phyloP scores from a whole-genome alignment of 30 jellyfish, hydroid and myxozoan species.

The Pelagia noctiluca region DNA sequence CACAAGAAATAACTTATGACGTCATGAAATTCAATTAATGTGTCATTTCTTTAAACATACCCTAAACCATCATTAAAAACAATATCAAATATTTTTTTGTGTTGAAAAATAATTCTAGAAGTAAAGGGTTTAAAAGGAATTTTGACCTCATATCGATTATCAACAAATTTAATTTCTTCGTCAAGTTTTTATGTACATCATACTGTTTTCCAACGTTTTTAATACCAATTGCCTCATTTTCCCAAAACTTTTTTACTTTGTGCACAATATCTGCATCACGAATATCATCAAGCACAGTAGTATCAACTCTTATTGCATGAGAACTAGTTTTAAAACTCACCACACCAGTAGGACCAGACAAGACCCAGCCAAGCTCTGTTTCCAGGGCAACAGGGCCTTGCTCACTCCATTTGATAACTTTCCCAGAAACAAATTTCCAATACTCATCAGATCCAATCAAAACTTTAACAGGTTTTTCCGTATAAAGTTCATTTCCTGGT shows the following conservation, averaged over 20 bases:
- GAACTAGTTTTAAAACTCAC: background rate
- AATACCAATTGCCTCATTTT: constrained; percentile 34
- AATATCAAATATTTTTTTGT: background rate
- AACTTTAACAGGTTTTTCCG: background rate
- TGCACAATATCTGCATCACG: background rate
- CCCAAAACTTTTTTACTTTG: constrained; percentile 8
- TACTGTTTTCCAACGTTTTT: constrained; percentile 1
- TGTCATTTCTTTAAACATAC: background rate
- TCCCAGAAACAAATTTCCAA: constrained; percentile 25
- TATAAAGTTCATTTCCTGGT: constrained; percentile 11
- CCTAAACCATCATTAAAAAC: background rate
- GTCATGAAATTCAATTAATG: background rate
- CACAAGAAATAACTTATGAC: background rate
- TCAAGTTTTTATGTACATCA: constrained; percentile 26
- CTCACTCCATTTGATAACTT: background rate
- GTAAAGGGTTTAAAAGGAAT: constrained; percentile 21
- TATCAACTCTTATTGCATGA: constrained; percentile 20
- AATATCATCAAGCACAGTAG: background rate
- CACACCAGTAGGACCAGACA: constrained; percentile 19
- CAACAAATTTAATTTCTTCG: constrained; percentile 15
- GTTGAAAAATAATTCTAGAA: background rate
- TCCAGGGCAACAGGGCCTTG: background rate
- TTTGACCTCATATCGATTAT: constrained; percentile 25
- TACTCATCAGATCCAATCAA: constrained; percentile 22
- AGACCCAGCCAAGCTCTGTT: too few relatives aligned